A percentile compares a stretch with the other conserved stretches of the same genome.
Conservation (phyloP, 2,888 invertebrate species). For the Mylabris sibirica region DNA sequence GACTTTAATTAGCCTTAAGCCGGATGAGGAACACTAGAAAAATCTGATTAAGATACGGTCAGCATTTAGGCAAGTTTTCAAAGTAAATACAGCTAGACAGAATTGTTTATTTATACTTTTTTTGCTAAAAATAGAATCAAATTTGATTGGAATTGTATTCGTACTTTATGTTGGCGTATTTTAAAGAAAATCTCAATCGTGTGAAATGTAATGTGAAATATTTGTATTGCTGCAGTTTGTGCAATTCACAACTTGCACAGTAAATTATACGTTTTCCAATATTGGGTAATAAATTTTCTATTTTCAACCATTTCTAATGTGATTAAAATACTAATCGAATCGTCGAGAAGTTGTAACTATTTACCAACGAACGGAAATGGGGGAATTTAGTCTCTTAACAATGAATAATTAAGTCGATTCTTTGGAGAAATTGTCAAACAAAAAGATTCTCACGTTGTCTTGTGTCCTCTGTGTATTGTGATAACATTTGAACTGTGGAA, state of each 20-base stretch:
- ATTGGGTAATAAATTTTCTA: conserved; percentile 8
- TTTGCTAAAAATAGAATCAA: no score
- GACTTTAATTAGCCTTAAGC: conserved; percentile 51
- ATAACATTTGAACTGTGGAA: conserved; percentile 35
- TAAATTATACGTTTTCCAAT: conserved; percentile 2
- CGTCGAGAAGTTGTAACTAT: neutral
- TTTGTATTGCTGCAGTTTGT: conserved; percentile 1
- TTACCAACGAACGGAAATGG: neutral
- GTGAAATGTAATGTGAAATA: conserved; percentile 6
- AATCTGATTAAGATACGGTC: conserved; percentile 46
- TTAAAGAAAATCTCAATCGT: neutral
- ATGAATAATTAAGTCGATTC: conserved; percentile 35
- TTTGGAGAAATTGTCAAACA: conserved; percentile 28
- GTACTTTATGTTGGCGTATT: conserved; percentile 3
- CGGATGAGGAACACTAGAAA: conserved; percentile 37
- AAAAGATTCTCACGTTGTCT: conserved; percentile 27
- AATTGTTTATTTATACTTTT: neutral
- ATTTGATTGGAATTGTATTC: neutral
- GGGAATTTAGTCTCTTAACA: conserved; percentile 17
- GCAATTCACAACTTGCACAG: neutral
- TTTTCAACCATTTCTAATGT: conserved; percentile 3
- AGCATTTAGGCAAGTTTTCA: conserved; percentile 35
- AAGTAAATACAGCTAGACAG: neutral
- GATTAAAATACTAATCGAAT: conserved; percentile 12
- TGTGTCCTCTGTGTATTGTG: conserved; percentile 25